Evolutionary conservation across 2,888 invertebrate species (phyloP), one percentile per base, ranked within the genome.

Genomic region (Leptinotarsa peninsularis): DNA sequence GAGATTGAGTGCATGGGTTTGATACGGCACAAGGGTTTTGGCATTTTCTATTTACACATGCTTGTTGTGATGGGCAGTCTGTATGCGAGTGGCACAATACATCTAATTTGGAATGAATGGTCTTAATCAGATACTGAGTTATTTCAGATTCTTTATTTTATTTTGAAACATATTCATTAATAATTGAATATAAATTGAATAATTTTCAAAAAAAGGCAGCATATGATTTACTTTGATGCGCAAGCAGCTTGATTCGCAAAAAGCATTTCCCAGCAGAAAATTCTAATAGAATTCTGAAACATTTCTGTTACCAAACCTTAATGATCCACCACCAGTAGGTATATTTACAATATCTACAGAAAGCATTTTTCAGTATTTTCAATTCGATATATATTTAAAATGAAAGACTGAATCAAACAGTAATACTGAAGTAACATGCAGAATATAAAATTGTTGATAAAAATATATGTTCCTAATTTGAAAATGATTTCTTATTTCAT

Each of bases 31-130:
- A 97, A 27, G 96, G 96, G 88, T 96, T 95, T 77, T 93, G 91
- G 85, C 97, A 97, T 81, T 93, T 91, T 23, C 93, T 92, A 85
- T 92, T 92, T 83, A 96, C 90, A 87, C 97, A 97, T 80, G 95
- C 93, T 86, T 94, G 91, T 82, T 93, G 93, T 66, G 90, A 87
- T 58, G 94, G 91, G 86, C 97, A 97, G 83, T 96, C 95, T 83
- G 92, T 92, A 88, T 96, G 94, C 69, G 93, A 92, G 76, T 92
- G 90, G 89, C 97, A 97, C 86, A 93, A 93, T 86, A 94, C 91
- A 90, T 94, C 96, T 80, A 75, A 69, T 74, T 52, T 33, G 68
- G 66, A 75, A 76, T 66, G 68, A 77, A 78, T 77, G 21, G 23
- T 23, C 63, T 66, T 23, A 27, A 70, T 67, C 54, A 49, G 21